phyloP scores from a whole-genome alignment of 2,888 invertebrate genomes.

The Prosapia bicincta region DNA sequence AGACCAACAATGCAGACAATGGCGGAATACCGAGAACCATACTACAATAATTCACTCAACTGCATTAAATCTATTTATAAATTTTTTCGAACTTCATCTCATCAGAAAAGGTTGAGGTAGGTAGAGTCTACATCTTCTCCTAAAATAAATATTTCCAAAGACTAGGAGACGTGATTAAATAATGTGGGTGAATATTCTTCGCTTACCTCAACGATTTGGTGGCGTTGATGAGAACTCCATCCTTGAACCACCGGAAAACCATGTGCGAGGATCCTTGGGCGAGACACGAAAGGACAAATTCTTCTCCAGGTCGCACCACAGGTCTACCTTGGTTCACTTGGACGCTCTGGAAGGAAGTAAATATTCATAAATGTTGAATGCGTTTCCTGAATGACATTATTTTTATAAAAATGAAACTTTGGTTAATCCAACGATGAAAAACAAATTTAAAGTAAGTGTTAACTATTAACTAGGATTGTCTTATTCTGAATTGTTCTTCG shows the following conservation, averaged over 20 bases:
- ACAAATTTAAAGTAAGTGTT: neutral
- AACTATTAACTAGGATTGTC: no score
- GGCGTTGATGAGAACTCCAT: slow-evolving; percentile 70
- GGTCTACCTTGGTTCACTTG: slow-evolving; percentile 38
- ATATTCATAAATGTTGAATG: neutral
- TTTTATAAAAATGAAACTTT: neutral
- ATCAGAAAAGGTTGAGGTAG: no score
- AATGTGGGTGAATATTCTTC: no score
- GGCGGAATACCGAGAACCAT: no score
- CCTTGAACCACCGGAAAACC: slow-evolving; percentile 78
- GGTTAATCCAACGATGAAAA: neutral
- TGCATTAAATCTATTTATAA: no score
- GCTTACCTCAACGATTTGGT: slow-evolving; percentile 66
- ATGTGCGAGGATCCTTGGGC: slow-evolving; percentile 73
- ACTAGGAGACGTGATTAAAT: no score
- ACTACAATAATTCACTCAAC: no score
- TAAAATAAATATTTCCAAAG: no score
- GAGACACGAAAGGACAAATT: slow-evolving; percentile 72
- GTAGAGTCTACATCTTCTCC: no score
- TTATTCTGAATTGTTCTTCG: no score
- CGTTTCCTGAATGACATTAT: neutral
- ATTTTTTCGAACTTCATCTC: no score
- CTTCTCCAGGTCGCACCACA: slow-evolving; percentile 63
- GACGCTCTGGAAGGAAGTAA: slow-evolving; percentile 44
- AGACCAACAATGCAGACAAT: no score